Base-by-base conservation (phyloP, 2,113 vertebrate species). In the Paedocypris sp. region DNA sequence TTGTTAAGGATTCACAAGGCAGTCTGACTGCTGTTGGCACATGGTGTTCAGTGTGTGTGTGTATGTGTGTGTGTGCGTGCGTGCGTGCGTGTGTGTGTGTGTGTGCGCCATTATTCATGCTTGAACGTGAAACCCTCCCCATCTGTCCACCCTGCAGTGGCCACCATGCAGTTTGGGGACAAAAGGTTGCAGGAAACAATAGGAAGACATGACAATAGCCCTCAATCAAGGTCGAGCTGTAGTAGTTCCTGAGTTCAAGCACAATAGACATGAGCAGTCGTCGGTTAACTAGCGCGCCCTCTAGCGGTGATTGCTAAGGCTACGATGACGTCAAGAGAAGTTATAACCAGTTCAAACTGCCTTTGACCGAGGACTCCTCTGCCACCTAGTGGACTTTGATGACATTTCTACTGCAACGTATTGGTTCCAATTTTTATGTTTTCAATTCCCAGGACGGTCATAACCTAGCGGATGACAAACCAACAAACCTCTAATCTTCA, bases 1-100 rank as follows among this genome's bases (percentile, higher is more conserved):
- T 43, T 51, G 36, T 62, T 63, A 22, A n/a, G 23, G 18, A 71
- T 26, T 59, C 32, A 41, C 49, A 23, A 32, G 26, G 33, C 33
- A 39, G 31, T 31, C 36, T 31, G 11, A 36, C 19, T 35, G 25
- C 49, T 20, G 16, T 41, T 53, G 31, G 11, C n/a, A 25, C 38
- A 50, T 47, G 64, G 53, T 45, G n/a, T 35, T 42, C 48, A 62
- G 38, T 70, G 70, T 60, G 73, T 73, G 59, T 62, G 66, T 68
- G 70, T 66, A 53, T 49, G 29, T 13, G 42, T 58, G 33, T 48
- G 29, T 64, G 48, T 58, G 42, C 41, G 45, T 46, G 28, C 50
- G 70, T 60, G 73, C 70, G 59, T 62, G 66, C 68, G 70, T 66
- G 50, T 49, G 29, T 13, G 42, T 58, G 33, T 48, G 29, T 64